Base-by-base conservation (phyloP, 2,888 invertebrate genomes). In the Erynnis tages region DNA sequence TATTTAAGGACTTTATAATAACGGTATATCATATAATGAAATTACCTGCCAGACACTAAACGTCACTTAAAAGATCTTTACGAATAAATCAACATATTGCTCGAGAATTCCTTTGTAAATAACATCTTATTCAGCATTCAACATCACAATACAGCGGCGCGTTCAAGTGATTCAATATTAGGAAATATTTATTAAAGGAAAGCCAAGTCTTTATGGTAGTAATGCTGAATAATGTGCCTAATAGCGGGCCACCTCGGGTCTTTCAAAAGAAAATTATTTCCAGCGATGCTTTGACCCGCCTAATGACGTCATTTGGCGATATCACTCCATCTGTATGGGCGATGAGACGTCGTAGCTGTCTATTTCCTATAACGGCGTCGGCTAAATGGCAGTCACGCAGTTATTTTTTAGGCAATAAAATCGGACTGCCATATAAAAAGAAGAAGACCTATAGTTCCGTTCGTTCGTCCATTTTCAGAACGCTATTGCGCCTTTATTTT, bases 281-380 rank as follows among this genome's bases (percentile, higher is more conserved):
- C 60, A 59, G 60, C 56, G 59, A 55, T 57, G 58, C 61, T 63
- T 59, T 56, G 64, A 62, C 66, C 62, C 61, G 47, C 52, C 52
- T 68, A 68, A 68, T 68, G 67, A 66, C 59, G 61, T 63, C 61
- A 66, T 66, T 68, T 65, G 60, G 59, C 61, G 59, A 59, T 57
- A 66, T 66, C 65, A 67, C 61, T 61, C 56, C 63, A 63, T 63
- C 62, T 65, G 56, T 65, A 62, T 60, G 59, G 60, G 41, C 49
- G 58, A 61, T 62, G 59, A 62, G 63, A 55, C 56, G 59, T 60
- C 59, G 59, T 57, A 25, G 54, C 63, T 57, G 59, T 56, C 58
- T 60, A 60, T 62, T 60, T 48, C 50, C 54, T 59, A 55, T 58
- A 57, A 61, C 59, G 59, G 61, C 61, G 53, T 25, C 52, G 50